Conservation (phyloP, 2,113 vertebrate species). For the Ellobius talpinus region DNA sequence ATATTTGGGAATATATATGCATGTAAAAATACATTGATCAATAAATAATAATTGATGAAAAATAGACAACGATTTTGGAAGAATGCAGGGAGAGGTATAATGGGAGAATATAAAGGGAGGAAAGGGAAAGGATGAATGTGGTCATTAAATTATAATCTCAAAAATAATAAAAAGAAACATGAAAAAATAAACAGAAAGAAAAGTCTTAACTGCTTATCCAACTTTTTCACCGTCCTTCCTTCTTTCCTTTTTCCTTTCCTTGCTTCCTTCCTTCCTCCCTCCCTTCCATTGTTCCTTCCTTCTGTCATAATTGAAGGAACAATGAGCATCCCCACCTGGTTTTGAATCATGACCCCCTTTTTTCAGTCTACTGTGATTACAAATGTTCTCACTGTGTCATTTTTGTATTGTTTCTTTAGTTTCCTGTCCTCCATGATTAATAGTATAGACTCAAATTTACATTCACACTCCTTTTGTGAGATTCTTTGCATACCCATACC, state of each 20-base stretch:
- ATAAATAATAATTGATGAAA: not conserved
- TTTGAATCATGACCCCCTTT: not conserved
- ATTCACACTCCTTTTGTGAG: not conserved
- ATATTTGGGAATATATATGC: not conserved
- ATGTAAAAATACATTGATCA: not conserved
- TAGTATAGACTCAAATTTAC: not conserved
- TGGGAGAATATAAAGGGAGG: not conserved
- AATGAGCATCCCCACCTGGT: not conserved
- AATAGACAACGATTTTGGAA: not conserved
- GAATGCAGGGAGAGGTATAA: not conserved
- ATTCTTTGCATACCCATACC: not conserved
- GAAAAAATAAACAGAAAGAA: not conserved
- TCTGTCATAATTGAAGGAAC: not conserved
- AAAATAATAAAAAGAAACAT: not conserved
- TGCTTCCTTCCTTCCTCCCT: not conserved
- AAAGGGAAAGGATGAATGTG: not conserved
- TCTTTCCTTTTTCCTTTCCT: not conserved
- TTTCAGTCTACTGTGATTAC: not conserved
- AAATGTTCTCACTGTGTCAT: not conserved
- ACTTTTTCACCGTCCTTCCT: not conserved
- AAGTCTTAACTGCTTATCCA: not conserved
- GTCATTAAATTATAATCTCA: not conserved
- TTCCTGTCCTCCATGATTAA: not conserved
- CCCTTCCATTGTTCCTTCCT: not conserved
- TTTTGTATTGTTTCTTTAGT: not conserved